Evolutionary conservation across 2,888 invertebrate genomes (phyloP).

Genomic region (Drosophila differens): DNA sequence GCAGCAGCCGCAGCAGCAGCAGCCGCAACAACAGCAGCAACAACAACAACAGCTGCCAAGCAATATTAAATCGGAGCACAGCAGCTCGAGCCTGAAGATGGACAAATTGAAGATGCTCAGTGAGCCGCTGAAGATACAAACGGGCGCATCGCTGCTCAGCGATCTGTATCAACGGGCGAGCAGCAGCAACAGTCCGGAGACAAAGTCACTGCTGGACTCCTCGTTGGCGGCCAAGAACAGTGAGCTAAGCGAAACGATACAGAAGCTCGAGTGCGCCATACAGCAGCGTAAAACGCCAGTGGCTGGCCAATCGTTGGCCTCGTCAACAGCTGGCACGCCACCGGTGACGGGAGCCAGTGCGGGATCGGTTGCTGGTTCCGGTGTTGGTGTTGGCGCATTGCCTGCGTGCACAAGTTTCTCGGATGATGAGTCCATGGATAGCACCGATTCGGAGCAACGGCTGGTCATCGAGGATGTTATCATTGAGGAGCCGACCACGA

Average conservation of each 20-base stretch:
- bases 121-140: slow-evolving; percentile 83
- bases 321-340: slow-evolving; percentile 63
- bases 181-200: slow-evolving; percentile 81
- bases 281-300: slow-evolving; percentile 83
- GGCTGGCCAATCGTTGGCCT: slow-evolving; percentile 56
- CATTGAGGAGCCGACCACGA: slow-evolving; percentile 75
- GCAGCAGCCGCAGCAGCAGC: slow-evolving; percentile 7
- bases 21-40: background rate
- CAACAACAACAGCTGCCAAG: background rate
- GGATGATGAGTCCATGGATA: slow-evolving; percentile 88
- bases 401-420: slow-evolving; percentile 79
- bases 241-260: slow-evolving; percentile 88
- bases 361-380: background rate
- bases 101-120: slow-evolving; percentile 53
- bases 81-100: slow-evolving; percentile 37
- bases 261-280: slow-evolving; percentile 86
- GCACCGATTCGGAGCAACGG: slow-evolving; percentile 88
- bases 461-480: slow-evolving; percentile 87
- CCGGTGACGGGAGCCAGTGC: slow-evolving; percentile 43
- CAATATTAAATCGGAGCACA: slow-evolving; percentile 14
- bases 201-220: slow-evolving; percentile 83
- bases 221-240: slow-evolving; percentile 86
- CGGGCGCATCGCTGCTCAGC: slow-evolving; percentile 52
- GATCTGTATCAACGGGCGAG: slow-evolving; percentile 53
- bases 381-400: slow-evolving; percentile 2